Evolutionary conservation across 2,888 invertebrate species (phyloP), one percentile per base, ranked within the genome.

Genomic region (Oxytorus armatus): DNA sequence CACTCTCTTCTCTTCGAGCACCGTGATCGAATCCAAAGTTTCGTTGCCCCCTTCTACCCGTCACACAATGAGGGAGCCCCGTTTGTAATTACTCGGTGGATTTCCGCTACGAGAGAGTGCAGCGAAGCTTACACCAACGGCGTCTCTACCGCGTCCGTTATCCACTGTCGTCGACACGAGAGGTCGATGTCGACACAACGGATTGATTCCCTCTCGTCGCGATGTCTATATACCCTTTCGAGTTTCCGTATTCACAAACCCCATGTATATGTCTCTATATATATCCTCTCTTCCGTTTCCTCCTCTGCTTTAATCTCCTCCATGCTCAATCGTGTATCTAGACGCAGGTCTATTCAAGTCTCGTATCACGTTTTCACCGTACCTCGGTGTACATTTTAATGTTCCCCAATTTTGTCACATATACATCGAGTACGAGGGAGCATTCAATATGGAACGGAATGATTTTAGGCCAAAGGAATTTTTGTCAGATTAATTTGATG

Each of bases 71-170:
- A 75, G 70, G 25, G n/a, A n/a, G n/a, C n/a, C n/a, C n/a, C n/a
- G 63, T 75, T 70, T 66, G 79, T 75, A 79, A 79, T 79, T 79
- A 79, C 70, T 79, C 79, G 49, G 55, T 70, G 74, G 55, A 75
- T 79, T 79, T 79, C 59, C 69, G 74, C 78, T 53, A 55, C 69
- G 53, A 69, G 55, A 51, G 68, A 21, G 7, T 11, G 25, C 47
- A 18, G 18, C 29, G 25, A 18, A 63, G 44, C 47, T 47, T 5
- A 39, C 47, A 47, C 16, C 29, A 4, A 7, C 8, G 5, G 18
- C 29, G 29, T 63, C 25, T 16, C 47, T 23, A 3, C 47, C 14
- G 39, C 36, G 16, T 51, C 65, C 36, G 23, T 55, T 36, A 55
- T 29, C 8, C 44, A 25, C 42, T 66, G 59, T 44, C 65, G 51